Percentiles rank a stretch among this genome's conserved stretches.
These are phyloP conservation scores for Gastrophryne carolinensis DNA, from an alignment of 2,797 vertebrate species.

Conservation along the genomic window DNA sequence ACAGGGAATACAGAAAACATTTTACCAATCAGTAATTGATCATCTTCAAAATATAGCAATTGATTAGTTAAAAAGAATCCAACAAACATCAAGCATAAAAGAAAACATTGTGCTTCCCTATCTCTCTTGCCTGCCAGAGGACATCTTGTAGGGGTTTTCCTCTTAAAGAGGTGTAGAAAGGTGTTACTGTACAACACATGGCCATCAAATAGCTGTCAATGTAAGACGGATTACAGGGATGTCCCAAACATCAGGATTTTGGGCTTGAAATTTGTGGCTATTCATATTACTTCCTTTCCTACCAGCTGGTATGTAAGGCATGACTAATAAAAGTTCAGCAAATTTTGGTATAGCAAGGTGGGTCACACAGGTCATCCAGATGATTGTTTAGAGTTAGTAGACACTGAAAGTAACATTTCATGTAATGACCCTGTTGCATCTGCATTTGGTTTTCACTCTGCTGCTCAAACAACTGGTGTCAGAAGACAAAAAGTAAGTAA, in stretches of 20 bases:
- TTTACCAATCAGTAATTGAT: no score
- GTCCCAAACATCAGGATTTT: not conserved
- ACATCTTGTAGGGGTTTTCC: no score
- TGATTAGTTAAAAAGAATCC: no score
- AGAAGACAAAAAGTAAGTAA: slow-evolving; percentile 54
- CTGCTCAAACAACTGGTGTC: slow-evolving; percentile 48
- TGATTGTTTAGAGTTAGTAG: not conserved
- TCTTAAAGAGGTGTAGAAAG: not conserved
- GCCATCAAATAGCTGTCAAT: not conserved
- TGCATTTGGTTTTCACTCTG: slow-evolving; percentile 45
- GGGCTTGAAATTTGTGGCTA: not conserved
- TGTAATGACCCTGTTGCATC: not conserved
- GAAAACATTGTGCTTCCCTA: no score
- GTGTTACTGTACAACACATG: not conserved
- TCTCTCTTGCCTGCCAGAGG: no score
- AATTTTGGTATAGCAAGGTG: not conserved
- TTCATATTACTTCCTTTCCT: not conserved
- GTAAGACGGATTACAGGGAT: not conserved
- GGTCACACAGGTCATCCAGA: not conserved
- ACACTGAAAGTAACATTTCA: not conserved
- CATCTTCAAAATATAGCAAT: no score
- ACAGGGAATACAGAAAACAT: no score
- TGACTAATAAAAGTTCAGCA: not conserved
- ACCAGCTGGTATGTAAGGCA: not conserved
- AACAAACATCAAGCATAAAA: no score